phyloP scores from a whole-genome alignment of 2,113 vertebrate genomes.

The Mesocricetus auratus region DNA sequence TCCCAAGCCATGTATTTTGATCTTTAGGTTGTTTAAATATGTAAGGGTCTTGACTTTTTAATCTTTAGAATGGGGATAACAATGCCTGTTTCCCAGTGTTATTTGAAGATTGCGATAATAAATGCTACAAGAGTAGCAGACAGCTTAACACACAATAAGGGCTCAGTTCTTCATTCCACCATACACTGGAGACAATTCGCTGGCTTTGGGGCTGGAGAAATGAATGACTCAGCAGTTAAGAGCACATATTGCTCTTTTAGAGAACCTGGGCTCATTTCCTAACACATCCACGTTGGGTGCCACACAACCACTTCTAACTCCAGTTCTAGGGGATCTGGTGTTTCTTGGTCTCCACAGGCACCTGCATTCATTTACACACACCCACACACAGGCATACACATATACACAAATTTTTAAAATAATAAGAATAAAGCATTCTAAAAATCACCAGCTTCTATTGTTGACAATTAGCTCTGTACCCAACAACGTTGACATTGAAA shows the following conservation, averaged over 20 bases:
- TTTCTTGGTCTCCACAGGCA: neutral
- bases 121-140: neutral
- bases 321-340: neutral
- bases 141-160: neutral
- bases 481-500: neutral
- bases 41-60: neutral
- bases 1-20: neutral
- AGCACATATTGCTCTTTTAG: neutral
- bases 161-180: neutral
- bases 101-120: conserved; percentile 18
- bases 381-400: neutral
- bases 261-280: neutral
- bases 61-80: conserved; percentile 19
- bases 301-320: neutral
- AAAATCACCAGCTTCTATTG: neutral
- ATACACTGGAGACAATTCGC: neutral
- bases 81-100: neutral
- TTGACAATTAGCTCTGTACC: neutral
- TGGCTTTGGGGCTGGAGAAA: neutral
- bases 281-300: neutral
- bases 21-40: neutral
- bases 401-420: neutral
- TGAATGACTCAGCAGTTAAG: neutral
- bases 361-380: neutral
- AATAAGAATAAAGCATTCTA: neutral